Evolutionary conservation across 2,797 vertebrate genomes (phyloP).

Genomic region (Oryzias sinensis): DNA sequence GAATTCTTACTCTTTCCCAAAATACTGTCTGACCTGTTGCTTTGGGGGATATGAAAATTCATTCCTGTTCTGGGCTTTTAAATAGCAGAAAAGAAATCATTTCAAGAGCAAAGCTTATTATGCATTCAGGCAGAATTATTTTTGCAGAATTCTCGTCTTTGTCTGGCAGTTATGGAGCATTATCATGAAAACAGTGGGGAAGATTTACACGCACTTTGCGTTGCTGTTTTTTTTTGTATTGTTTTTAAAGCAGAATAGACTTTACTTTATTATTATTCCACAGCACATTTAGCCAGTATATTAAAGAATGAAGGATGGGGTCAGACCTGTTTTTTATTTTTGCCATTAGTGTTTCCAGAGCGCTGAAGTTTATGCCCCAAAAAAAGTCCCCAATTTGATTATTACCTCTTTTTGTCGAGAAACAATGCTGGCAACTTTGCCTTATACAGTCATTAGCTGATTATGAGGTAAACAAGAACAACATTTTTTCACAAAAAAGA

Average conservation of each 20-base stretch:
- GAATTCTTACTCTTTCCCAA: conserved; percentile 49
- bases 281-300: too few species aligned
- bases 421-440: too few species aligned
- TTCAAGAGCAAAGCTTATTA: conserved; percentile 21
- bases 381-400: too few species aligned
- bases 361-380: too few species aligned
- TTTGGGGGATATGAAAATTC: conserved; percentile 29
- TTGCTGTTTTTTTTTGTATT: neutral
- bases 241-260: neutral
- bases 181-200: conserved; percentile 21
- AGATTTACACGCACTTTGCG: conserved; percentile 4
- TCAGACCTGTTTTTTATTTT: too few species aligned
- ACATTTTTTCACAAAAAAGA: too few species aligned
- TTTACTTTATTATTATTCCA: too few species aligned
- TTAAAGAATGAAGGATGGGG: too few species aligned
- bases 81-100: conserved; percentile 40
- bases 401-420: too few species aligned
- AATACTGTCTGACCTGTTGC: conserved; percentile 54
- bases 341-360: too few species aligned
- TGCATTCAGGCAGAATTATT: conserved; percentile 27
- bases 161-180: conserved; percentile 17
- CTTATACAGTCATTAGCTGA: too few species aligned
- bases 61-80: conserved; percentile 17
- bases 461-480: too few species aligned
- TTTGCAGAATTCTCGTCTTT: conserved; percentile 13